Evolutionary conservation across 2,888 invertebrate species (phyloP).

Genomic region (Trachelus stipa): DNA sequence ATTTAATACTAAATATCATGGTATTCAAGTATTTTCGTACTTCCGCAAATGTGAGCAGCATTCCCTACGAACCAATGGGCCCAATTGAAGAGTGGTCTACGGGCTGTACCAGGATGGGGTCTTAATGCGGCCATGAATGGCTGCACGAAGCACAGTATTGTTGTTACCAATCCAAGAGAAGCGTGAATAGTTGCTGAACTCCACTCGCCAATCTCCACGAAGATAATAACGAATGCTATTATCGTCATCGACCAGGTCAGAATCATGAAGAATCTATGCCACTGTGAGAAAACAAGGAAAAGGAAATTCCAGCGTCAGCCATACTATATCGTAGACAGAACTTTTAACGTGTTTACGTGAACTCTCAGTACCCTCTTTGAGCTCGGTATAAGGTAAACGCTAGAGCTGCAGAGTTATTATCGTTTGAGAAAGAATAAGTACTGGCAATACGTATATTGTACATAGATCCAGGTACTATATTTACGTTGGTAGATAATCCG

Average conservation of each 20-base stretch:
- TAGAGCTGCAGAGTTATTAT: too few species aligned
- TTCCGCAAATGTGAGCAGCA: constrained; percentile 85
- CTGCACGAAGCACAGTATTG: constrained; percentile 84
- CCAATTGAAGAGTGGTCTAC: constrained; percentile 90
- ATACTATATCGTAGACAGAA: too few species aligned
- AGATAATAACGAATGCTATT: constrained; percentile 83
- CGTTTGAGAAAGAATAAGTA: too few species aligned
- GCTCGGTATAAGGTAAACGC: too few species aligned
- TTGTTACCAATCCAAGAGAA: constrained; percentile 83
- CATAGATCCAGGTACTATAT: too few species aligned
- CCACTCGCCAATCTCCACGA: constrained; percentile 84
- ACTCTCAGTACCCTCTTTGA: too few species aligned
- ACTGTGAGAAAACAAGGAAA: constrained; percentile 69
- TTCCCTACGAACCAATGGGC: constrained; percentile 91
- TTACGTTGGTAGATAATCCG: too few species aligned
- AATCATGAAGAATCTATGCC: constrained; percentile 89
- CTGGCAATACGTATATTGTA: too few species aligned
- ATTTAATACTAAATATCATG: neutral
- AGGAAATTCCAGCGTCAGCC: constrained; percentile 2
- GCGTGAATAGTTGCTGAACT: constrained; percentile 83
- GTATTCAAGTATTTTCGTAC: constrained; percentile 71
- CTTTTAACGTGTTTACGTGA: too few species aligned
- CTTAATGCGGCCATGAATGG: constrained; percentile 89
- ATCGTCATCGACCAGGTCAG: constrained; percentile 83
- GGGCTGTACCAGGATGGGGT: constrained; percentile 85